Evolutionary conservation across 1,140 invertebrate species (phyloP).

Genomic region (Plectrocnemia conspersa): DNA sequence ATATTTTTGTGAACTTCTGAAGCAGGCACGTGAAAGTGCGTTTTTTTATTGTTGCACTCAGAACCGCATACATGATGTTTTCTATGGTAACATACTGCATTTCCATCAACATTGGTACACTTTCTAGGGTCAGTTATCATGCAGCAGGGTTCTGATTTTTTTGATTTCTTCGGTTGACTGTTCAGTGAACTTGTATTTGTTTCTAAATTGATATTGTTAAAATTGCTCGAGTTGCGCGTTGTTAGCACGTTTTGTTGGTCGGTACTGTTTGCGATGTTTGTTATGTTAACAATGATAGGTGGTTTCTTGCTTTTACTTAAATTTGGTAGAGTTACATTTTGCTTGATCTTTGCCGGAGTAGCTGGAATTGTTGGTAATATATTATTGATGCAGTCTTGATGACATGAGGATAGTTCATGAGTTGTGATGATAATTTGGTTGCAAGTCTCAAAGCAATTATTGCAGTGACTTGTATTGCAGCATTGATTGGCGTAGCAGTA

Average conservation of each 20-base stretch:
- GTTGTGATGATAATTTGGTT: not conserved
- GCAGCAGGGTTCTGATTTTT: slow-evolving; percentile 4
- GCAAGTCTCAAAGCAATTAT: slow-evolving; percentile 4
- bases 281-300: slow-evolving; percentile 10
- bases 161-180: not conserved
- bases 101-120: not conserved
- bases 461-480: not conserved
- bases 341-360: not conserved
- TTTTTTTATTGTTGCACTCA: not conserved
- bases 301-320: not conserved
- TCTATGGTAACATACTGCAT: not conserved
- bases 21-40: not conserved
- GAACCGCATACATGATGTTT: slow-evolving; percentile 3
- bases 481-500: slow-evolving; percentile 6
- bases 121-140: slow-evolving; percentile 6
- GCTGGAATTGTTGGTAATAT: not conserved
- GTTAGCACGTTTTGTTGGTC: slow-evolving; percentile 5
- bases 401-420: not conserved
- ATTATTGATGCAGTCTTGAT: not conserved
- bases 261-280: slow-evolving; percentile 9
- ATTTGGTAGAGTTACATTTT: not conserved
- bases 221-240: slow-evolving; percentile 1
- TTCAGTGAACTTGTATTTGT: not conserved
- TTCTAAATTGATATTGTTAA: slow-evolving; percentile 5
- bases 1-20: too few relatives aligned